phyloP scores from a whole-genome alignment of 2,888 invertebrate genomes.

The Neelides folsomi region DNA sequence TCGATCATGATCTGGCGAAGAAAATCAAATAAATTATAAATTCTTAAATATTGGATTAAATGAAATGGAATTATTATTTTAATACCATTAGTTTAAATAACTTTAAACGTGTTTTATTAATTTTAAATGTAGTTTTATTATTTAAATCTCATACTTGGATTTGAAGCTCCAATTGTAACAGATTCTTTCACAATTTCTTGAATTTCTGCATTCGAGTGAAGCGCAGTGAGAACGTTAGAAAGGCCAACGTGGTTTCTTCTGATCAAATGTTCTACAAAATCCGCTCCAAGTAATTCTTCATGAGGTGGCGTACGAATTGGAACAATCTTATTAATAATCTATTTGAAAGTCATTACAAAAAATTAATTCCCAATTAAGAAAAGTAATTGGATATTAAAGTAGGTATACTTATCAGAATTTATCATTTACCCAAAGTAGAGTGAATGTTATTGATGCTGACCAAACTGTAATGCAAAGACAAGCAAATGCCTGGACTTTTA shows the following conservation, averaged over 20 bases:
- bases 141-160: constrained; percentile 9
- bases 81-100: no score
- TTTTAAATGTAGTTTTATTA: no score
- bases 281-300: constrained; percentile 39
- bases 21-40: no score
- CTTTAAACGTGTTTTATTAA: no score
- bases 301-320: constrained; percentile 36
- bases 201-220: constrained; percentile 15
- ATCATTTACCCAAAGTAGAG: constrained; percentile 36
- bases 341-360: background rate
- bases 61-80: no score
- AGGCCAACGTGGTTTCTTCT: constrained; percentile 24
- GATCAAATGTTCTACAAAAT: constrained; percentile 38
- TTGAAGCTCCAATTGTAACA: constrained; percentile 6
- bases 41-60: no score
- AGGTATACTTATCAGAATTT: background rate
- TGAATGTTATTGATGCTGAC: constrained; percentile 36
- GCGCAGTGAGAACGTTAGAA: constrained; percentile 19
- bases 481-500: constrained; percentile 39
- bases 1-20: no score
- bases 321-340: constrained; percentile 33
- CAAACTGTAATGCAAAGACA: constrained; percentile 37
- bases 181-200: constrained; percentile 3
- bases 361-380: background rate
- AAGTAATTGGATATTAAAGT: background rate